Evolutionary conservation across 2,113 vertebrate species (phyloP), one percentile per base, ranked within the genome.

Genomic region (Amphilophus citrinellus): DNA sequence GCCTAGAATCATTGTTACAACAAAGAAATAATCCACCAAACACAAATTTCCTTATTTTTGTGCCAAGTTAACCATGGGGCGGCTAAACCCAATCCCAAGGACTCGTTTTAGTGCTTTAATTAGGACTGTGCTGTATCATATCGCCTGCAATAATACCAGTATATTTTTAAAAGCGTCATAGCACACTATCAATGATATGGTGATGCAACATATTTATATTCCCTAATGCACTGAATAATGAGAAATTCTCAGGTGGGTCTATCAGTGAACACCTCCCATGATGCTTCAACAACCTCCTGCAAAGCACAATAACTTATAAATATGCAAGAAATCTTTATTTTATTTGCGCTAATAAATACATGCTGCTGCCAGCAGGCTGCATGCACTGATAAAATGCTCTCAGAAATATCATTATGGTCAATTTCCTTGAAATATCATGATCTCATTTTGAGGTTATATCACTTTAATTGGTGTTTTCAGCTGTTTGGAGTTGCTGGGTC

Each of bases 381-480:
- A 66, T 17, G 24, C 42, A 66, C 65, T 68, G 65, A 68, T 68
- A 68, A 68, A 37, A 37, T 37, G 35, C 35, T 37, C 35, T 37
- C 35, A 37, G 35, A 37, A 7, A 37, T 8, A 37, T 9, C 5
- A 68, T 68, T 39, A 47, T 68, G 39, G 39, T n/a, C 27, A 47
- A 47, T 68, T 2, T 47, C 22, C 39, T 47, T 47, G 39, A 68
- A 68, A 68, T 47, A 27, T 22, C 14, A 47, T 47, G 14, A 47
- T 47, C 27, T 68, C 4, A 68, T 27, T 47, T 47, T 47, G 39
- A 47, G 39, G 14, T 22, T 66, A 17, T 27, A 39, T 27, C 3
- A 47, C 53, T 57, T 77, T 17, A 78, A 82, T 17, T 2, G 17
- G 50, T 60, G 39, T 22, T 50, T 39, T 87, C 84, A 75, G 77